Percentiles rank a stretch among this genome's conserved stretches.
These are phyloP conservation scores for Tyto alba DNA, from an alignment of 2,113 vertebrate species.

Conservation along the genomic window DNA sequence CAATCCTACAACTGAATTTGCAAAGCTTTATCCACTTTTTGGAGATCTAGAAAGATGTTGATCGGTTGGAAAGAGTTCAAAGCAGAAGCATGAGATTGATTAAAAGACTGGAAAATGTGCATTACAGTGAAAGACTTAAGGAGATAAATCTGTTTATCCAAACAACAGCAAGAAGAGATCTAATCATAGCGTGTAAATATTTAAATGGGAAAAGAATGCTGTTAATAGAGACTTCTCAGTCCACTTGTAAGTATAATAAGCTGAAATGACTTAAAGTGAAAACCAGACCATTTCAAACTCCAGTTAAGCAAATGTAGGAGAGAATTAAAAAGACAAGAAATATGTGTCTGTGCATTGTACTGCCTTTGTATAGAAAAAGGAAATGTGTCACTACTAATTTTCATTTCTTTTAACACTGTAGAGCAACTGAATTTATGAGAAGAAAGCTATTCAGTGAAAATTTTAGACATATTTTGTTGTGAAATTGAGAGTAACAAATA, in stretches of 20 bases:
- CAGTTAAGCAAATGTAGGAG: not conserved
- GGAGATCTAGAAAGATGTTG: not conserved
- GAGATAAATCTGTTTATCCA: not conserved
- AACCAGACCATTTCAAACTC: not conserved
- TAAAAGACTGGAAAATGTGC: not conserved
- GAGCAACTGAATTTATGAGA: not conserved
- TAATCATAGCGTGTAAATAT: not conserved
- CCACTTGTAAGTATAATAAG: not conserved
- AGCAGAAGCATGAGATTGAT: not conserved
- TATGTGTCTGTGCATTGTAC: not conserved
- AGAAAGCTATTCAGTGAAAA: not conserved
- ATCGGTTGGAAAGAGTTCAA: not conserved
- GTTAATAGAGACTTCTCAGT: not conserved
- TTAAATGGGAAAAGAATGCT: not conserved
- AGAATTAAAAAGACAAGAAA: not conserved
- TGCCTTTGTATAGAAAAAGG: not conserved
- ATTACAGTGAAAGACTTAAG: not conserved
- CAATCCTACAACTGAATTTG: not conserved
- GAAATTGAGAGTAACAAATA: not conserved
- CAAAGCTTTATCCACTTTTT: not conserved
- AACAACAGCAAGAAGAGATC: not conserved
- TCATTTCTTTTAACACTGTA: not conserved
- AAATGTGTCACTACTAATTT: not conserved
- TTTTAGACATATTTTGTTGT: not conserved
- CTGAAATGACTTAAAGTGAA: not conserved